phyloP scores from a whole-genome alignment of 2,113 vertebrate species.

The Prietella phreatophila region DNA sequence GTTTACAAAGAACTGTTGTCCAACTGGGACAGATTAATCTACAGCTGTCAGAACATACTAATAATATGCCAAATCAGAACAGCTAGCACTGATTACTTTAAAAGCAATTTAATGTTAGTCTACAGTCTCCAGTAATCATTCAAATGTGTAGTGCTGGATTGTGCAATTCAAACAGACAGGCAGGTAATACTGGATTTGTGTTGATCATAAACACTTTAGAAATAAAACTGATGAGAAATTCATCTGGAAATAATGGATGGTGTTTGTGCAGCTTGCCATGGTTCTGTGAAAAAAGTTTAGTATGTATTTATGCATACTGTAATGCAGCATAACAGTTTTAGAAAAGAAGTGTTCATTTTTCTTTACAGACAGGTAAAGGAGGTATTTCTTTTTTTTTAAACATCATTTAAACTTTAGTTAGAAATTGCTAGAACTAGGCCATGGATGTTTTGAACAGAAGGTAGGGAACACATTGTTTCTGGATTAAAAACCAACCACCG shows the following conservation, averaged over 20 bases:
- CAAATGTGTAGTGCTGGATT: neutral
- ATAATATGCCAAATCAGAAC: neutral
- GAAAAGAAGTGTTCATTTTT: neutral
- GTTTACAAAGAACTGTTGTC: conserved; percentile 6
- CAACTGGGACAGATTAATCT: conserved; percentile 15
- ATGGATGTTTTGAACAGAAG: neutral
- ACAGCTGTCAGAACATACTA: conserved; percentile 12
- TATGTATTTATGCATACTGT: conserved; percentile 16
- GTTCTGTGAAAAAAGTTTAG: neutral
- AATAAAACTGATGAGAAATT: neutral
- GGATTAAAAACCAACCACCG: conserved; percentile 3
- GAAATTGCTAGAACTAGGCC: neutral
- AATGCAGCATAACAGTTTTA: neutral
- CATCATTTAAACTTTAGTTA: neutral
- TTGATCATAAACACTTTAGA: neutral
- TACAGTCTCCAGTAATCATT: neutral
- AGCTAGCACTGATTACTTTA: neutral
- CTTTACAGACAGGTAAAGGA: neutral
- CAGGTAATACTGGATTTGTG: neutral
- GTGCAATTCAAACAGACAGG: neutral
- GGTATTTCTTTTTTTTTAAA: neutral
- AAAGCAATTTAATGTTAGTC: neutral
- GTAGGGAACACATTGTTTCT: conserved; percentile 3
- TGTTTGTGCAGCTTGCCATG: neutral
- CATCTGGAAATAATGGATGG: neutral